Base-by-base conservation (phyloP, 2,797 vertebrate species). In the Parotocinclus haroldoi region DNA sequence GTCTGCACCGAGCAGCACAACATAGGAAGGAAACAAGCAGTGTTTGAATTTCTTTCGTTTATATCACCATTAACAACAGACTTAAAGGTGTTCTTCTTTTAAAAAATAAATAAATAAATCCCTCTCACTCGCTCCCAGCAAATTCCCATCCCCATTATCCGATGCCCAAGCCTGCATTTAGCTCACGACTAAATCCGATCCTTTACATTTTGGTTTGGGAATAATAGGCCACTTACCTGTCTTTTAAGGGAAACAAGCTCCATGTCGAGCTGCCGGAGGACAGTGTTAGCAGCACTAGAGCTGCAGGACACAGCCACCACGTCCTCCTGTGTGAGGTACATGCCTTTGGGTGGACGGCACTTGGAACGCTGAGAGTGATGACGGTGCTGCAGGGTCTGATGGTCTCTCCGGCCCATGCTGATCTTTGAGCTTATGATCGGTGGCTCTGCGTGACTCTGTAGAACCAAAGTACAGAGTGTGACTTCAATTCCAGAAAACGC, bases 191-290 rank as follows among this genome's bases (percentile, higher is more conserved):
- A 2, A 27, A 2, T 27, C 27, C 5, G 27, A 27, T 27, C 5
- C 5, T 27, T 27, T 2, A 27, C 2, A 27, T 27, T 27, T 27
- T 27, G 27, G 27, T 27, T 27, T 5, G 5, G 27, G 5, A 5
- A 5, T 27, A 27, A 27, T 27, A 27, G 27, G 27, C 11, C 48
- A 14, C 40, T n/a, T 88, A 98, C 96, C 95, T 99, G 96, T 83
- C 96, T 93, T 86, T 99, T 99, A 71, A 99, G 90, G 3, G 96
- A 98, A 82, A 99, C 95, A 80, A 98, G 85, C 82, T 99, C 95
- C 93, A 96, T 94, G 88, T 99, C 96, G 85, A 98, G 89, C 78
- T 96, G 95, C 56, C 96, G 91, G 62, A 99, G 92, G 69, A 99
- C 93, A 13, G 94, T 94, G 88, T 90, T 96, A 78, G 96, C 96